Evolutionary conservation across 2,888 invertebrate species (phyloP).

Genomic region (Halictus quadricinctus): DNA sequence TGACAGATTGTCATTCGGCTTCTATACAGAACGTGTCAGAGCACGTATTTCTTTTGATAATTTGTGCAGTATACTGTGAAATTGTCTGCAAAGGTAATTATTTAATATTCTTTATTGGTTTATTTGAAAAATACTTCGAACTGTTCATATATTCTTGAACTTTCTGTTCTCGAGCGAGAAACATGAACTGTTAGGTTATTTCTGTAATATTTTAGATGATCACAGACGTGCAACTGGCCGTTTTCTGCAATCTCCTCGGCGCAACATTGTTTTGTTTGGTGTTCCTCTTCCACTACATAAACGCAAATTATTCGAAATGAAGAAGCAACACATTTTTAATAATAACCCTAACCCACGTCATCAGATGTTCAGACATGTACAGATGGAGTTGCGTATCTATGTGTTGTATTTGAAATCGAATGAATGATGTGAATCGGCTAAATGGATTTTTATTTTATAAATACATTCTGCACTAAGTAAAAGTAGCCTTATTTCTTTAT

Average conservation of each 20-base stretch:
- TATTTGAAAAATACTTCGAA: neutral
- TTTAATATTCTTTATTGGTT: neutral
- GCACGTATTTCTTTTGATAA: slow-evolving; percentile 27
- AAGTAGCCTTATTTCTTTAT: neutral
- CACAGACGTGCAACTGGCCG: slow-evolving; percentile 97
- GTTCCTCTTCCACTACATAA: slow-evolving; percentile 98
- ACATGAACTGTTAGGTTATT: slow-evolving; percentile 25
- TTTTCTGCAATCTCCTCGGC: slow-evolving; percentile 97
- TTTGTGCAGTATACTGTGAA: neutral
- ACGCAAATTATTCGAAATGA: slow-evolving; percentile 90
- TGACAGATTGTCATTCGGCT: slow-evolving; percentile 15
- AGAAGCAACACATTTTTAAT: slow-evolving; percentile 9
- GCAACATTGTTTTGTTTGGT: slow-evolving; percentile 95
- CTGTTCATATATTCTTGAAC: neutral
- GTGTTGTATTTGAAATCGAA: slow-evolving; percentile 6
- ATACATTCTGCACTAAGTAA: slow-evolving; percentile 37
- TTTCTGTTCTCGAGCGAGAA: neutral
- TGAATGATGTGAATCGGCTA: slow-evolving; percentile 21
- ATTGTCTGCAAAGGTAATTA: slow-evolving; percentile 36
- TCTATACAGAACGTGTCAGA: slow-evolving; percentile 33
- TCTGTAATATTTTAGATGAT: slow-evolving; percentile 87
- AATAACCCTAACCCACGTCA: slow-evolving; percentile 29
- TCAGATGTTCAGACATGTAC: neutral
- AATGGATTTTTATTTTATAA: slow-evolving; percentile 32
- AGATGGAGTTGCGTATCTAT: slow-evolving; percentile 7